Evolutionary conservation across 2,888 invertebrate species (phyloP).

Genomic region (Lithophane semibrunnea): DNA sequence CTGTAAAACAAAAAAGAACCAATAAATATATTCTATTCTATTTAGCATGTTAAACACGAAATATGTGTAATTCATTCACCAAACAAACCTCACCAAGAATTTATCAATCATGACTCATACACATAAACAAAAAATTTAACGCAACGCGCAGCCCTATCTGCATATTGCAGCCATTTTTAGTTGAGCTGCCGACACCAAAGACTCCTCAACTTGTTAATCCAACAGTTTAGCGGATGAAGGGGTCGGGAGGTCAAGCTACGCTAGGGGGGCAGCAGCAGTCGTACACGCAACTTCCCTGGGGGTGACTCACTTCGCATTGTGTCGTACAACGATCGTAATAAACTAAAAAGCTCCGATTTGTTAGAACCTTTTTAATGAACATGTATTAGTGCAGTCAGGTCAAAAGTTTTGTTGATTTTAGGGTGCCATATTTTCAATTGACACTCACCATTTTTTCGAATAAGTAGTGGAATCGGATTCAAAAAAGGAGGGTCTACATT

Average conservation of each 20-base stretch:
- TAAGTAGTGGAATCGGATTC: background rate
- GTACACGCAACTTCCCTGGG: conserved; percentile 77
- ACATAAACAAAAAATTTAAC: conserved; percentile 60
- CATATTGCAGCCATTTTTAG: conserved; percentile 64
- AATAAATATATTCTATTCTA: no score
- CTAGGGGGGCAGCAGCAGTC: conserved; percentile 70
- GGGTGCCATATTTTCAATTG: background rate
- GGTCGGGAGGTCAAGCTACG: conserved; percentile 72
- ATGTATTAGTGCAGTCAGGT: conserved; percentile 39
- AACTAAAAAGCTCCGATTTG: conserved; percentile 66
- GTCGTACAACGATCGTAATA: conserved; percentile 63
- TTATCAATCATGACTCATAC: conserved; percentile 67
- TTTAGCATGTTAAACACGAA: background rate
- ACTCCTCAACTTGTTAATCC: conserved; percentile 67
- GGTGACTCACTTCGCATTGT: conserved; percentile 74
- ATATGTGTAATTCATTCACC: conserved; percentile 35
- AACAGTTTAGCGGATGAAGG: conserved; percentile 68
- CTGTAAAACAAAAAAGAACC: background rate
- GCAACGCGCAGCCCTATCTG: conserved; percentile 70
- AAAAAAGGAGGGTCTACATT: background rate
- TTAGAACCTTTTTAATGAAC: conserved; percentile 56
- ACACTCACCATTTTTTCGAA: background rate
- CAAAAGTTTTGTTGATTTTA: background rate
- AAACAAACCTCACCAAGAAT: conserved; percentile 32
- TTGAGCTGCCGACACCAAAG: conserved; percentile 67